Conservation (phyloP, 2,797 vertebrate genomes). For the Hyperoplus lanceolatus region DNA sequence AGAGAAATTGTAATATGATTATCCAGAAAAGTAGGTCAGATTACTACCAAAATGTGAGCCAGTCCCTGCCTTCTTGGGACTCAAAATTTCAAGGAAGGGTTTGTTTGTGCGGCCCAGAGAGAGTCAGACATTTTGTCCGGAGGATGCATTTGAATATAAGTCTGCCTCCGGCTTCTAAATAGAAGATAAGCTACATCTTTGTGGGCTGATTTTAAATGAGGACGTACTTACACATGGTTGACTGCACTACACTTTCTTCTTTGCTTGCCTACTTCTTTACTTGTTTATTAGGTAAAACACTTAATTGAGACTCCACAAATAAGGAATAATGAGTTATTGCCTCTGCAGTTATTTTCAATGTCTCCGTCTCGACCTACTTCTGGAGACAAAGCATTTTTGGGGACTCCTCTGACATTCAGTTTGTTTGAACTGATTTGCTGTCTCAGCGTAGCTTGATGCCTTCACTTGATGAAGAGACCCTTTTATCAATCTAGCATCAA, state of each 20-base stretch:
- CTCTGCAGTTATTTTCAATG: constrained; percentile 15
- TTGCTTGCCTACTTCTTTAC: neutral
- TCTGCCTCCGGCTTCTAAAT: constrained; percentile 41
- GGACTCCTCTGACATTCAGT: constrained; percentile 31
- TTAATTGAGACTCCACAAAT: constrained; percentile 16
- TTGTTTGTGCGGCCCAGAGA: constrained; percentile 28
- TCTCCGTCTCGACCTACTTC: constrained; percentile 51
- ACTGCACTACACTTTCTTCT: constrained; percentile 6
- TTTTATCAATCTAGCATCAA: constrained; percentile 62
- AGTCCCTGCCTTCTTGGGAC: constrained; percentile 24
- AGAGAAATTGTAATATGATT: neutral
- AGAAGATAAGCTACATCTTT: constrained; percentile 57
- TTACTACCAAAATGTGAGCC: constrained; percentile 53
- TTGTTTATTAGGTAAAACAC: constrained; percentile 11
- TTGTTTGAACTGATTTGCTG: constrained; percentile 59
- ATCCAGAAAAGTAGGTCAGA: constrained; percentile 57
- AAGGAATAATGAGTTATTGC: neutral
- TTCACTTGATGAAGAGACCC: constrained; percentile 70
- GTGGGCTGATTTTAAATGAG: constrained; percentile 47
- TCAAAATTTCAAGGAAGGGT: constrained; percentile 16
- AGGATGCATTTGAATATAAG: constrained; percentile 51
- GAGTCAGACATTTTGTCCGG: constrained; percentile 49
- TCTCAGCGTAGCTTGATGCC: constrained; percentile 40
- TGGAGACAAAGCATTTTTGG: constrained; percentile 34
- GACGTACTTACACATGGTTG: constrained; percentile 22